Evolutionary conservation across 2,113 vertebrate species (phyloP), one percentile per base, ranked within the genome.

Genomic region (Pteruthius melanotis): DNA sequence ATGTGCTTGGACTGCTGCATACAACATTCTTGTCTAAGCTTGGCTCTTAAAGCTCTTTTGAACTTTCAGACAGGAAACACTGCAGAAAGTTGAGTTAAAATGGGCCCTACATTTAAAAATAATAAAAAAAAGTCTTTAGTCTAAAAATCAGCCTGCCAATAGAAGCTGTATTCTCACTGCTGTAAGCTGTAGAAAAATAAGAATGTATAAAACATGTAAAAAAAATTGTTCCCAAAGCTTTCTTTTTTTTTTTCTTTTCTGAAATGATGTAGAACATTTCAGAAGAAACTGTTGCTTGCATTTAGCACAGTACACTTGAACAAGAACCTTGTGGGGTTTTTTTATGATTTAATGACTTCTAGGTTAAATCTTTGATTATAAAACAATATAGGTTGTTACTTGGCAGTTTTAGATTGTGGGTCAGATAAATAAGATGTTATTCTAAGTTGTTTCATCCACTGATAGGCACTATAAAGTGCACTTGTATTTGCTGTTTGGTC

Each of bases 61-160:
- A 89, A 93, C 82, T 88, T 96, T 71, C 50, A 82, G 45, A 80
- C 75, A 94, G 91, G 75, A 95, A 94, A 28, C 21, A 19, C 37
- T 79, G 71, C 69, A 90, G 66, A 83, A 95, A 91, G 50, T 57
- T 65, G 60, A 66, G 49, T 91, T 92, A 39, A 90, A 92, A 78
- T 54, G 26, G 21, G 33, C 71, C 13, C 21, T 87, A 56, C n/a
- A 21, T 83, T 72, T 4, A 5, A 64, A 68, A 72, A 81, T 18
- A n/a, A 16, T 50, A 5, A 7, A 9, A 76, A 83, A 22, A 52
- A 24, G 7, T 61, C 0, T 0, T 13, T 82, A 31, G 33, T 53
- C 27, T 88, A 16, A 18, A 94, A 71, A 28, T 63, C 23, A 91
- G 18, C 8, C 4, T 89, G 9, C n/a, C 24, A 30, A 1, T 10